Evolutionary conservation across 1,140 invertebrate genomes (phyloP), one percentile per base, ranked within the genome.

Genomic region (Drosophila quadrilineata): DNA sequence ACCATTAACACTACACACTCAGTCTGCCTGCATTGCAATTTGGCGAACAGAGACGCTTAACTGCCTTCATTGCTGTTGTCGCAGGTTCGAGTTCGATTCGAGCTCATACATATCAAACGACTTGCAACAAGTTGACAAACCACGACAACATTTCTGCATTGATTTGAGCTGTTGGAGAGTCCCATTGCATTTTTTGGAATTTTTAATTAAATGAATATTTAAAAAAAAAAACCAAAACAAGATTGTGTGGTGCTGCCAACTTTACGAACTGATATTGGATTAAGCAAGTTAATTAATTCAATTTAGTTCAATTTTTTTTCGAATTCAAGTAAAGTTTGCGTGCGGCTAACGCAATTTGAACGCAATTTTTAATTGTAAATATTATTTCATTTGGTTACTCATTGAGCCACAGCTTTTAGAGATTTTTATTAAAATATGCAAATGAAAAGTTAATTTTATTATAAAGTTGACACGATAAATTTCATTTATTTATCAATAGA

Each of bases 211-310:
- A 72, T 84, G 50, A 72, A 66, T 64, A 12, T 14, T 71, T 43
- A 48, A 65, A 60, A 69, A 45, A 24, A 57, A 64, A 72, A 84
- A 75, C 64, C 75, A 69, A 64, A 84, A 54, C 57, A 50, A 65
- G 60, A 59, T 75, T 67, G 29, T 54, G 36, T 56, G 33, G 29
- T 52, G 46, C 49, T 52, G 63, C n/a, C 52, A 80, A 43, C 54
- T 59, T 10, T 75, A 60, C 56, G 41, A 48, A 52, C 60, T 28
- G 40, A 14, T 33, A 68, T 71, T 82, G 48, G 75, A 75, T 82
- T 68, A 82, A 64, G 45, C 49, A 35, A 76, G 57, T 76, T 82
- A 75, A 75, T 80, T 82, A 64, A 82, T 58, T 65, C 26, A 9
- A 79, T 79, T 72, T 71, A 71, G 62, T 41, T 60, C 43, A 38